Base-by-base conservation (phyloP, 2,113 vertebrate species). In the Xiphophorus hellerii region DNA sequence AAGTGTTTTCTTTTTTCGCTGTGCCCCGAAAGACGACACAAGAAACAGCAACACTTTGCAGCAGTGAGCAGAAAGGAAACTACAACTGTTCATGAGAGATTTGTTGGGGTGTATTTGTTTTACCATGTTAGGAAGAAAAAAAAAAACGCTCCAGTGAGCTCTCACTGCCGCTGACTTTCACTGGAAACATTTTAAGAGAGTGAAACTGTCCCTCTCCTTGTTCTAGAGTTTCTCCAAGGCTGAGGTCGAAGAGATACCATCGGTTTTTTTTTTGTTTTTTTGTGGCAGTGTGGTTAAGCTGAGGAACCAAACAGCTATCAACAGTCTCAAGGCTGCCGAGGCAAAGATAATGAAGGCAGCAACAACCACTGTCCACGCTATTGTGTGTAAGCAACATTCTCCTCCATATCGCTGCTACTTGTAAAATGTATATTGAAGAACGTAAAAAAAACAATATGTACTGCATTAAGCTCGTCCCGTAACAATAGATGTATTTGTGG, bases 281-380 rank as follows among this genome's bases (percentile, higher is more conserved):
- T 37, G 10, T 73, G 76, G 64, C 44, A 4, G 35, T 63, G 77
- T 69, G 81, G 81, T 81, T 76, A 42, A 48, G 33, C 63, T 62
- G 58, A 82, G 44, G 37, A 68, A 51, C 60, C 12, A 68, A 80
- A 64, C 13, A 39, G 8, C 80, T 63, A 83, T 62, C 62, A 73
- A 77, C 74, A 73, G 72, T 75, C 68, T 58, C 62, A 65, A 73
- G 70, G 66, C 81, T 77, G 80, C 73, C 44, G 70, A 67, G 69
- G 30, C 33, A 74, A 28, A 73, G 77, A 83, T 88, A 88, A 86
- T 74, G 72, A 80, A 20, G 82, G 72, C 66, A n/a, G 80, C 83
- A 78, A 73, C 73, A 69, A 58, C 13, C 37, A 5, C 44, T 15
- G 33, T 25, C 30, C 63, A 66, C 30, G 11, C 35, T 14, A 68